phyloP scores from a whole-genome alignment of 2,113 vertebrate species.

The Lepidiolamprologus cunningtoni region DNA sequence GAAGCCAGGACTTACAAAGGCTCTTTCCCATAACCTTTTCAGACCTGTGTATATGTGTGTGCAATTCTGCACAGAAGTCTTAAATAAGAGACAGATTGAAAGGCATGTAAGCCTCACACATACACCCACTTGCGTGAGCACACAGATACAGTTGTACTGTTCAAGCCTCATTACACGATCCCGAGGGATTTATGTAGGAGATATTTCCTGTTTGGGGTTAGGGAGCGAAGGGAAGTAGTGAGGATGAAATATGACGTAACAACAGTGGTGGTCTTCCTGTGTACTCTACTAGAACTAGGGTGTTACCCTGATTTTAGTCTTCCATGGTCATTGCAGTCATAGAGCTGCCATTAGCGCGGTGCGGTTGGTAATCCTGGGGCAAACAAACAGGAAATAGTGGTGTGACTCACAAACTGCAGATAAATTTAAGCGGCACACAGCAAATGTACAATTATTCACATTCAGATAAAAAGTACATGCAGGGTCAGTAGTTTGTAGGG shows the following conservation, averaged over 20 bases:
- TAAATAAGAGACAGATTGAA: slow-evolving; percentile 18
- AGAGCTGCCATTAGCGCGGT: background rate
- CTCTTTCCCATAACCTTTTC: slow-evolving; percentile 51
- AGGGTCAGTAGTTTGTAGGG: background rate
- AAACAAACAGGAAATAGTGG: background rate
- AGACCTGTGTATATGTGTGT: slow-evolving; percentile 25
- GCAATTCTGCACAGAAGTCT: slow-evolving; percentile 11
- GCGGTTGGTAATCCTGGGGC: background rate
- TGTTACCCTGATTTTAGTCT: slow-evolving; percentile 28
- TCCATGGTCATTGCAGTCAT: background rate
- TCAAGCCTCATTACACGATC: background rate
- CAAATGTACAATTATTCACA: slow-evolving; percentile 2
- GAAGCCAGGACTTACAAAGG: background rate
- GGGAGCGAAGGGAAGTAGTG: slow-evolving; percentile 34
- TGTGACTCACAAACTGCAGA: background rate
- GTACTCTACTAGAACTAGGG: slow-evolving; percentile 11
- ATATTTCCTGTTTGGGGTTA: slow-evolving; percentile 57
- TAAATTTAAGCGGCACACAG: background rate
- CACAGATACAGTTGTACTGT: background rate
- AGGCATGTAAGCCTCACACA: background rate
- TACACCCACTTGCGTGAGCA: background rate
- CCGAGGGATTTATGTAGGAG: slow-evolving; percentile 12
- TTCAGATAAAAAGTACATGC: slow-evolving; percentile 46
- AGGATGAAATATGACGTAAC: slow-evolving; percentile 30
- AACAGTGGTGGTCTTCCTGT: slow-evolving; percentile 37